phyloP scores from a whole-genome alignment of 2,888 invertebrate genomes.

The Drosophila flavopinicola region DNA sequence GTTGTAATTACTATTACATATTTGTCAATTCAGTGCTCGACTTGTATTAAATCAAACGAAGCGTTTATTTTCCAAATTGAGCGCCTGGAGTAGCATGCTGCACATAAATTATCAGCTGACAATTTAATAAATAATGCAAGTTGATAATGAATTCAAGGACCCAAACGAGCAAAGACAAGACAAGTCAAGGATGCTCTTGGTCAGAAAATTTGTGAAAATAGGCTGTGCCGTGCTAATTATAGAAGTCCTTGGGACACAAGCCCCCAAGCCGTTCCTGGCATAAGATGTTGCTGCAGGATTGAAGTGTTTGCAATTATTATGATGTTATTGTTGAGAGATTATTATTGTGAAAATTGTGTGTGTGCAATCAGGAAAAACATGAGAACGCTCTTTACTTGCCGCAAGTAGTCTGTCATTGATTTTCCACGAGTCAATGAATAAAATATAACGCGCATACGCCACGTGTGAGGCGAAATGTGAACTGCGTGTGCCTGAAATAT shows the following conservation, averaged over 20 bases:
- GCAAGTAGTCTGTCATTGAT: constrained; percentile 21
- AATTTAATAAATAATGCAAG: constrained; percentile 61
- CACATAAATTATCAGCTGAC: constrained; percentile 65
- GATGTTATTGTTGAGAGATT: constrained; percentile 26
- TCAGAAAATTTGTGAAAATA: neutral
- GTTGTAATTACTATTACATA: constrained; percentile 14
- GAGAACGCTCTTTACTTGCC: constrained; percentile 40
- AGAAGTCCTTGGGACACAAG: constrained; percentile 9
- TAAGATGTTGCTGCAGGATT: constrained; percentile 28
- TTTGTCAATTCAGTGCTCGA: constrained; percentile 14
- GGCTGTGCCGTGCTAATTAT: constrained; percentile 31
- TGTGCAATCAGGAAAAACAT: constrained; percentile 30
- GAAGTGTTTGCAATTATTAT: constrained; percentile 51
- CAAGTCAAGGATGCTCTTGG: constrained; percentile 7
- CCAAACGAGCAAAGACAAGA: constrained; percentile 21
- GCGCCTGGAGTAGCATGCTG: constrained; percentile 10
- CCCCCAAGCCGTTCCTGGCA: constrained; percentile 16
- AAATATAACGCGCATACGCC: constrained; percentile 47
- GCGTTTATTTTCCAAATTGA: constrained; percentile 23
- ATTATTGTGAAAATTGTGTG: constrained; percentile 22
- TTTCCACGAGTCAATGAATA: constrained; percentile 40
- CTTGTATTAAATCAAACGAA: constrained; percentile 41
- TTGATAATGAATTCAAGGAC: constrained; percentile 53
- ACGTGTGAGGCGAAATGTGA: constrained; percentile 27
- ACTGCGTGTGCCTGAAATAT: constrained; percentile 39